phyloP scores from a whole-genome alignment of 1,140 invertebrate species.

The Argopecten irradians region DNA sequence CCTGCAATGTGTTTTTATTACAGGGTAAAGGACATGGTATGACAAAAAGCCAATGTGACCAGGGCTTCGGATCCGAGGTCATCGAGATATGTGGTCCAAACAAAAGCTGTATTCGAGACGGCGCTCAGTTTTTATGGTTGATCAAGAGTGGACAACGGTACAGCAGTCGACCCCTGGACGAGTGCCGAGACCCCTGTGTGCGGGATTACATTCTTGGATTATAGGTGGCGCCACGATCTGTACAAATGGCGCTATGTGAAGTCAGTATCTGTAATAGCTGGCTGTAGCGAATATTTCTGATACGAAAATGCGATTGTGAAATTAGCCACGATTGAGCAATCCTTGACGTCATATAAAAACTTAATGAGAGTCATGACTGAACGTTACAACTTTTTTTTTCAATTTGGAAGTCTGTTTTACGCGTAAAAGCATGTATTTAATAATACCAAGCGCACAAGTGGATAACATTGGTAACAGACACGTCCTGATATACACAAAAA shows the following conservation, averaged over 20 bases:
- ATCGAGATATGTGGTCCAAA: constrained; percentile 53
- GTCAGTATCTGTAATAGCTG: background rate
- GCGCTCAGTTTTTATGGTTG: constrained; percentile 60
- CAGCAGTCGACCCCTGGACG: background rate
- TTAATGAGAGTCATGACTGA: background rate
- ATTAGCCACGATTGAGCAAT: background rate
- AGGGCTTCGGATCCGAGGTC: constrained; percentile 57
- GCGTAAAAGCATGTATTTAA: too few species aligned
- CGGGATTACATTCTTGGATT: constrained; percentile 48
- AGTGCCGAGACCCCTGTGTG: constrained; percentile 42
- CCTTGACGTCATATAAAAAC: background rate
- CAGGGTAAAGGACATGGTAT: constrained; percentile 57
- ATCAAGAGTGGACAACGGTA: constrained; percentile 62
- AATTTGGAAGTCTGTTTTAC: too few species aligned
- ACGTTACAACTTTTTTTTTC: too few species aligned
- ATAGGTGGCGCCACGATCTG: constrained; percentile 20
- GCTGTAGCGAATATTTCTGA: background rate
- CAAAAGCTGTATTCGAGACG: constrained; percentile 56
- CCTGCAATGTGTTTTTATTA: constrained; percentile 27
- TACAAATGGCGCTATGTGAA: background rate
- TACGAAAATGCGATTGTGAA: background rate
- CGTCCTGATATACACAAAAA: too few species aligned
- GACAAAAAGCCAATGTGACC: constrained; percentile 55
- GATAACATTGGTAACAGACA: too few species aligned
- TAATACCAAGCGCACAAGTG: too few species aligned